phyloP scores from a whole-genome alignment of 2,888 invertebrate species.

The Stenoptilia bipunctidactyla region DNA sequence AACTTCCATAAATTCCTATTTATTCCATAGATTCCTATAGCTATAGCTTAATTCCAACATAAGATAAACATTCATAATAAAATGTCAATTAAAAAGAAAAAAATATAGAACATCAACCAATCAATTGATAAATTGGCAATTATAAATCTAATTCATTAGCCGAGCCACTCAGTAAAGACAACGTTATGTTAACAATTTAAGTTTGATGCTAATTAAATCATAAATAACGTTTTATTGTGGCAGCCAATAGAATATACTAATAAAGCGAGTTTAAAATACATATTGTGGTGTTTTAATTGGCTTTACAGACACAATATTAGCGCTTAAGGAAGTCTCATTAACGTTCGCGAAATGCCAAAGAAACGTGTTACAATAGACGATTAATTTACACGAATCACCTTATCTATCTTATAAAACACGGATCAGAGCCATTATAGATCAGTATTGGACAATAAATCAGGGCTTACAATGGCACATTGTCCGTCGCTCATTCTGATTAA shows the following conservation, averaged over 20 bases:
- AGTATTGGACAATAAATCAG: slow-evolving; percentile 53
- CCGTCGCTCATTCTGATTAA: slow-evolving; percentile 64
- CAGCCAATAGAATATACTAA: no score
- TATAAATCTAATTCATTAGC: no score
- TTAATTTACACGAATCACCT: slow-evolving; percentile 9
- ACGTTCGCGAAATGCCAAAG: slow-evolving; percentile 5
- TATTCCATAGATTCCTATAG: no score
- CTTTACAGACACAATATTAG: slow-evolving; percentile 3
- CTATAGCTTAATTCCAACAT: no score
- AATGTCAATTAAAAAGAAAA: no score
- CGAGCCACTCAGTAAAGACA: no score
- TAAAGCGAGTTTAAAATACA: no score
- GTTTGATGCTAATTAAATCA: background rate
- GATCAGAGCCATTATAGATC: slow-evolving; percentile 40
- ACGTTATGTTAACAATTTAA: background rate
- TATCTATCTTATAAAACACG: slow-evolving; percentile 30
- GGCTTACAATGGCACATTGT: slow-evolving; percentile 66
- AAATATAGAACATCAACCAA: no score
- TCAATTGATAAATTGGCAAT: no score
- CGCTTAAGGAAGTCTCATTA: no score
- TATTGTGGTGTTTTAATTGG: background rate
- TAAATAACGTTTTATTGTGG: background rate
- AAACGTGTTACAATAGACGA: slow-evolving; percentile 13
- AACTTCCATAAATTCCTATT: no score
- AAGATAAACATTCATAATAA: no score